A percentile compares a stretch with the other conserved stretches of the same genome.
Conservation (phyloP, 2,797 vertebrate genomes). For the Aphelocoma californica region DNA sequence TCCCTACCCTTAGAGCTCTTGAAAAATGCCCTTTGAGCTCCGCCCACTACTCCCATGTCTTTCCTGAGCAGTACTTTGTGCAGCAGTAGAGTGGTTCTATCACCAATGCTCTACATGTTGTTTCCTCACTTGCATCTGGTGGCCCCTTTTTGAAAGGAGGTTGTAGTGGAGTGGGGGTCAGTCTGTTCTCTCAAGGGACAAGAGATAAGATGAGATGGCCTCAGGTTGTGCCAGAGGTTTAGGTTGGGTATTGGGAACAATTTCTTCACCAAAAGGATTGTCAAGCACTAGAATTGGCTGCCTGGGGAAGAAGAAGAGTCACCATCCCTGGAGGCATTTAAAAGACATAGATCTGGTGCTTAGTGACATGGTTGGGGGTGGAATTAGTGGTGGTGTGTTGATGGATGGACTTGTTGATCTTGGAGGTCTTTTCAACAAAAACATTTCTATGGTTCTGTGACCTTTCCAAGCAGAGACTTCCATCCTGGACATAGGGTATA, state of each 20-base stretch:
- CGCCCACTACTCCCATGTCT: background rate
- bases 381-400: background rate
- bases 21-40: background rate
- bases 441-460: background rate
- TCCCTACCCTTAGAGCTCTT: background rate
- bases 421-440: background rate
- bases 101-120: accelerated
- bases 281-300: background rate
- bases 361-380: too few relatives aligned
- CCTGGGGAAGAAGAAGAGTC: background rate
- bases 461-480: background rate
- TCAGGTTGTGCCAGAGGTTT: background rate
- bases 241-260: background rate
- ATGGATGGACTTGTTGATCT: background rate
- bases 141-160: background rate
- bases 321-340: background rate
- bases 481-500: background rate
- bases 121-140: background rate
- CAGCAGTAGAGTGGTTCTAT: background rate
- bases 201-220: background rate
- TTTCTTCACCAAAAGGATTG: background rate
- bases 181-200: background rate
- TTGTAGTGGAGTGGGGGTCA: background rate
- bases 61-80: background rate
- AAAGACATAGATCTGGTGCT: background rate